Evolutionary conservation across 2,113 vertebrate species (phyloP).

Genomic region (Cochlearius cochlearius): DNA sequence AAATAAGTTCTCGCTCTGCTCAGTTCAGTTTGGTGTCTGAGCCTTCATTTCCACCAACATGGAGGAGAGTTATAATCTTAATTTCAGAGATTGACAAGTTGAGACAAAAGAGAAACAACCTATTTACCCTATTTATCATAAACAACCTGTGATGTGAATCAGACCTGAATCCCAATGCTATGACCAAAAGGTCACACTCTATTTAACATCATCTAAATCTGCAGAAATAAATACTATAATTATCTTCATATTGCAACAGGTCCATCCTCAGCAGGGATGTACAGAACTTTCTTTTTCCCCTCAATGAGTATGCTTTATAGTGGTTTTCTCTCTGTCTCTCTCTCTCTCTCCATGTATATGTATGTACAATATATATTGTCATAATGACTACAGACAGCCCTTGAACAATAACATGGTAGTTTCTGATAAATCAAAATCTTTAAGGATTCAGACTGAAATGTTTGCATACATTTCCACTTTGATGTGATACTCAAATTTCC

Average conservation of each 20-base stretch:
- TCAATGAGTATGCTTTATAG: neutral
- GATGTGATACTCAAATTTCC: neutral
- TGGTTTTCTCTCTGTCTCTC: neutral
- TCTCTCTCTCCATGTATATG: neutral
- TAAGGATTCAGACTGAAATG: neutral
- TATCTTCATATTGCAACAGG: neutral
- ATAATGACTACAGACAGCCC: neutral
- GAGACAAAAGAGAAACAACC: neutral
- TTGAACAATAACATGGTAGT: neutral
- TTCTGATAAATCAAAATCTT: neutral
- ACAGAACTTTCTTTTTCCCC: neutral
- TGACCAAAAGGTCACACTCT: neutral
- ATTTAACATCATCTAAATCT: neutral
- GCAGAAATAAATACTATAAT: neutral
- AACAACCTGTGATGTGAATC: neutral
- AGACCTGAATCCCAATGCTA: neutral
- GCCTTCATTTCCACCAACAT: neutral
- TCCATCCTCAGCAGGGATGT: neutral
- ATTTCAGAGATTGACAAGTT: neutral
- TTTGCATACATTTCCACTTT: neutral
- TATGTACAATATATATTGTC: neutral
- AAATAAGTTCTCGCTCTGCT: neutral
- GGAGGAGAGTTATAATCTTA: neutral
- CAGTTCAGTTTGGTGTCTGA: neutral
- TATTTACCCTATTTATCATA: neutral